Percentiles rank a stretch among this genome's conserved stretches.
Evolutionary conservation across 2,113 vertebrate genomes (phyloP).

Genomic region (Tricholaema leucomelas): DNA sequence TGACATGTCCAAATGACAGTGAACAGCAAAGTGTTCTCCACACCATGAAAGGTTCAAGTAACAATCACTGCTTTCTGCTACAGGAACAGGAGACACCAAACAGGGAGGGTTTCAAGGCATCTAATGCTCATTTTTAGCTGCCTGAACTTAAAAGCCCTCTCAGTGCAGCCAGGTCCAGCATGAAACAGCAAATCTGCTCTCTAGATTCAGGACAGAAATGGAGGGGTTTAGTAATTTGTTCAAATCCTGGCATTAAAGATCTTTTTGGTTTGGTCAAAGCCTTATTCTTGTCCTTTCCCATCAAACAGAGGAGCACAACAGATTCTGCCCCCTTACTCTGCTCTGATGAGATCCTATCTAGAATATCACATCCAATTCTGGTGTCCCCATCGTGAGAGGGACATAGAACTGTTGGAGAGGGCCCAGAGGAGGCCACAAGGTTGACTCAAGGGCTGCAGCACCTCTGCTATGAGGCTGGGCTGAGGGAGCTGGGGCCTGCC

Average conservation of each 20-base stretch:
- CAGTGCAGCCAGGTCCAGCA: not conserved
- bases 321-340: too few relatives aligned
- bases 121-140: accelerated
- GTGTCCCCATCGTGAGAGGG: too few relatives aligned
- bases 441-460: too few relatives aligned
- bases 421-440: too few relatives aligned
- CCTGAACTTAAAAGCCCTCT: not conserved
- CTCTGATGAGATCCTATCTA: too few relatives aligned
- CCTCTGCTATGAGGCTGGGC: too few relatives aligned
- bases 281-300: too few relatives aligned
- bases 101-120: accelerated
- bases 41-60: not conserved
- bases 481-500: too few relatives aligned
- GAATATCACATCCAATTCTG: too few relatives aligned
- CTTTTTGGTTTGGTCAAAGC: too few relatives aligned
- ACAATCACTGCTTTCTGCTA: not conserved
- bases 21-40: not conserved
- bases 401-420: too few relatives aligned
- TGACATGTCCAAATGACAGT: not conserved
- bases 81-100: accelerated
- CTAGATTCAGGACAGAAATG: not conserved
- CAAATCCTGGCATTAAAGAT: not conserved
- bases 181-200: not conserved
- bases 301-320: too few relatives aligned
- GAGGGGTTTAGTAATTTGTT: not conserved